Evolutionary conservation across 2,797 vertebrate species (phyloP).

Genomic region (Agapornis canus): DNA sequence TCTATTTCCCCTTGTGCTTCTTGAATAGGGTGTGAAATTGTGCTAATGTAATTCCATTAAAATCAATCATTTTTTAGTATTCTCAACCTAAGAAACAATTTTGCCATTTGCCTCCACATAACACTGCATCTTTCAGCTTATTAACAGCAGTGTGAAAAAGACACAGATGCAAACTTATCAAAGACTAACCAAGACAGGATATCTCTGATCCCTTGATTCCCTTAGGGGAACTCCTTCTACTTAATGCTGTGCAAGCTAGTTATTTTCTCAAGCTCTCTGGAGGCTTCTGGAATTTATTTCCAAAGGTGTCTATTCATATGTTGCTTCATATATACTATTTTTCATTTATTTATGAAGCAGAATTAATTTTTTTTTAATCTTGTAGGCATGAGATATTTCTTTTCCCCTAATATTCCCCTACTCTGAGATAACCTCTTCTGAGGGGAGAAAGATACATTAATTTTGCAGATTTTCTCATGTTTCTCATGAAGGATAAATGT

Average conservation of each 20-base stretch:
- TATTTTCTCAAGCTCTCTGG: conserved; percentile 64
- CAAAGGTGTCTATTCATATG: conserved; percentile 38
- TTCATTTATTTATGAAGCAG: conserved; percentile 47
- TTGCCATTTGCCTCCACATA: conserved; percentile 8
- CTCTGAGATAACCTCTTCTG: not conserved
- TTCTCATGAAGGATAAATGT: not conserved
- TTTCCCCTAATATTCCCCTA: not conserved
- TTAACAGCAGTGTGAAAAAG: conserved; percentile 43
- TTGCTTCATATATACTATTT: not conserved
- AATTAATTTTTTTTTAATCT: not conserved
- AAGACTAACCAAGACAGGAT: conserved; percentile 51
- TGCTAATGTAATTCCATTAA: conserved; percentile 18
- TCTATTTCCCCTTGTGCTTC: not conserved
- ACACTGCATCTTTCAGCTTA: conserved; percentile 16
- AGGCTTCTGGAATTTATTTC: conserved; percentile 71
- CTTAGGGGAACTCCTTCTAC: conserved; percentile 51
- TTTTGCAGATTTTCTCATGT: conserved; percentile 15
- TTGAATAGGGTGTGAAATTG: conserved; percentile 18
- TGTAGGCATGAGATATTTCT: not conserved
- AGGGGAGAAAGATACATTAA: not conserved
- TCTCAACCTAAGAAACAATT: not conserved
- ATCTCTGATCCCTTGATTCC: conserved; percentile 63
- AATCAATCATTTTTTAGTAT: conserved; percentile 22
- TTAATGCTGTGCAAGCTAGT: conserved; percentile 59
- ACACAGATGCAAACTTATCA: conserved; percentile 57